phyloP scores from a whole-genome alignment of 2,113 vertebrate genomes.

The Triplophysa tibetana region DNA sequence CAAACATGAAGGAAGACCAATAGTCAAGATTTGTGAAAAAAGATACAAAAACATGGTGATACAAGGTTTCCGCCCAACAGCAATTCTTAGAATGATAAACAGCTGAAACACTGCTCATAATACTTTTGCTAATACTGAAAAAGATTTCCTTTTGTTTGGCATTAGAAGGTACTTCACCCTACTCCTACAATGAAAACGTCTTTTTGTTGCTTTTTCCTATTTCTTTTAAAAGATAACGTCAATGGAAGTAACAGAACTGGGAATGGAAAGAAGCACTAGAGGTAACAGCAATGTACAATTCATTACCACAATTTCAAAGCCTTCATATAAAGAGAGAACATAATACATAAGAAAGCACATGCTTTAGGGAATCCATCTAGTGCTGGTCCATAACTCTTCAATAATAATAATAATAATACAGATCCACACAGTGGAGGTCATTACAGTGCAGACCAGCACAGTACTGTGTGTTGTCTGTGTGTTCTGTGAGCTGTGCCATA shows the following conservation, averaged over 20 bases:
- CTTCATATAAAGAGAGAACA: slow-evolving; percentile 49
- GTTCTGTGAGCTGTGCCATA: slow-evolving; percentile 30
- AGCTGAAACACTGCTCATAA: slow-evolving; percentile 13
- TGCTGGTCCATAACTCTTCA: slow-evolving; percentile 43
- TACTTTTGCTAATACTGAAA: slow-evolving; percentile 40
- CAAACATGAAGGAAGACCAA: too few relatives aligned
- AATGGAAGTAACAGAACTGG: slow-evolving; percentile 23
- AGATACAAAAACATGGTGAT: too few relatives aligned
- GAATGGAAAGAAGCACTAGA: slow-evolving; percentile 33
- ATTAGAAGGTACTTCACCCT: slow-evolving; percentile 22
- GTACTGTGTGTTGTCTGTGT: slow-evolving; percentile 28
- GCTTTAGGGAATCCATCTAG: slow-evolving; percentile 58
- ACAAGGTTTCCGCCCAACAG: too few relatives aligned
- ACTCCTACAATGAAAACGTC: background rate
- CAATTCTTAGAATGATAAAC: background rate
- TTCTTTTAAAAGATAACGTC: slow-evolving; percentile 6
- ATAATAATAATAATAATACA: background rate
- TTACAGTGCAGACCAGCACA: background rate
- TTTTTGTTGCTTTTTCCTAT: background rate
- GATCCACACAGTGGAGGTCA: background rate
- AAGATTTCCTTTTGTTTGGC: slow-evolving; percentile 41
- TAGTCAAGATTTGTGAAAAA: too few relatives aligned
- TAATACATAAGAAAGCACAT: slow-evolving; percentile 59
- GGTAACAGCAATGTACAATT: slow-evolving; percentile 32
- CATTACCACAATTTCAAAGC: slow-evolving; percentile 42